Conservation (phyloP, 2,797 vertebrate species). For the Pseudomugil tenellus region DNA sequence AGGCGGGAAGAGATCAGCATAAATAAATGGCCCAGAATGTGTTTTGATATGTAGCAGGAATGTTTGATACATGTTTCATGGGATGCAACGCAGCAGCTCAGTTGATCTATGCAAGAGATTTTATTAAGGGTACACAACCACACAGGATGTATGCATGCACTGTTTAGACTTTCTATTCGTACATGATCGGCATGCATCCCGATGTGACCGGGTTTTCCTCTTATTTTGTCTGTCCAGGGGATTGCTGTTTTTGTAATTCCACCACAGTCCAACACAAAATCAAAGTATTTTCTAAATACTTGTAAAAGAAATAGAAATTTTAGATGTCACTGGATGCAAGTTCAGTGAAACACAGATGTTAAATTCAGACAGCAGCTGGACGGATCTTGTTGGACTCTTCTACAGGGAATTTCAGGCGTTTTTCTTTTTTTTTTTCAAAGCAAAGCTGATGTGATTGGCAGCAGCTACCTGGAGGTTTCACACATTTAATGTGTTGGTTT, state of each 20-base stretch:
- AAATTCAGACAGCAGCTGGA: conserved; percentile 20
- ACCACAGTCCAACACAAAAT: conserved; percentile 19
- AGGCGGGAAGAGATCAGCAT: too few species aligned
- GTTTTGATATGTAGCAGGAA: too few species aligned
- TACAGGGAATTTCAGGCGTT: conserved; percentile 2
- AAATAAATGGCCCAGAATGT: too few species aligned
- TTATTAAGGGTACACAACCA: too few species aligned
- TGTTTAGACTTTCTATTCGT: too few species aligned
- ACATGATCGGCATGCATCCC: too few species aligned
- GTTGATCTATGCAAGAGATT: too few species aligned
- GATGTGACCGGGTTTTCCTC: not conserved
- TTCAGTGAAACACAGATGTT: conserved; percentile 22
- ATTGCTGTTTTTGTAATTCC: not conserved
- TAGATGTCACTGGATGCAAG: conserved; percentile 24
- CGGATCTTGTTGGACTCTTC: conserved; percentile 42
- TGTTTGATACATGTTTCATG: too few species aligned
- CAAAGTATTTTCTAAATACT: conserved; percentile 15
- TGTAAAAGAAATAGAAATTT: too few species aligned
- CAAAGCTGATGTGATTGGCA: conserved; percentile 41
- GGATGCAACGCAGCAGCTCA: too few species aligned
- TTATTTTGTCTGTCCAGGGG: not conserved
- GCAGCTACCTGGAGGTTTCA: conserved; percentile 26
- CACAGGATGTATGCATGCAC: too few species aligned
- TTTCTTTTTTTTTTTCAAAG: conserved; percentile 18
- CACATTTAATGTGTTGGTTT: conserved; percentile 13